Evolutionary conservation across 2,113 vertebrate species (phyloP), one percentile per base, ranked within the genome.

Genomic region (Mesocricetus auratus): DNA sequence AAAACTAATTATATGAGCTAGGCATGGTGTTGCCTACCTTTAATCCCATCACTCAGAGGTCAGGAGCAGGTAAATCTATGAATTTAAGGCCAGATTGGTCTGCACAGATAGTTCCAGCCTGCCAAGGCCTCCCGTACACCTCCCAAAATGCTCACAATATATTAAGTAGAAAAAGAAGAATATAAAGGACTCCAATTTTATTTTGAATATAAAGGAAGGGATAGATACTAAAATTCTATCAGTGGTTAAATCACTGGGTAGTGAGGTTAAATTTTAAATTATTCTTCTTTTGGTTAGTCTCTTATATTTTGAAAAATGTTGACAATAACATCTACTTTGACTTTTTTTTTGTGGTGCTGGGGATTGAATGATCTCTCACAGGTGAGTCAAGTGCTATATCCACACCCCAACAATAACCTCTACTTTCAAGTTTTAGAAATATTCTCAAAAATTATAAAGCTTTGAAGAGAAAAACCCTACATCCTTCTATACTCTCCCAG

Each of bases 81-180:
- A 82, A 24, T 39, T 60, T 15, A 24, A 60, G 79, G 53, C 36
- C 24, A 26, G 79, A 82, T 33, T 82, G 12, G 36, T 16, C 56
- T 82, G 36, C 53, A 24, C 33, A 81, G 53, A 58, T 24, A n/a
- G 33, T 58, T 58, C 58, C n/a, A 42, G 79, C 36, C 78, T 81
- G 50, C 36, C 33, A n/a, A 39, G 21, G 6, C 0, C 22, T 13
- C 36, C 7, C 90, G 81, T 39, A 60, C 2, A 39, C 36, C 60
- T 60, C 13, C n/a, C 58, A 68, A 96, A 93, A 91, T 91, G 64
- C 15, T 88, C 21, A 94, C 42, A 78, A 74, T 71, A 86, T 64
- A 68, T 68, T 69, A 93, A 60, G 42, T 81, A 17, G 60, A 39
- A 81, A 94, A 90, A 36, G 58, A 26, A 93, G 45, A 3, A 68